These are phyloP conservation scores for Stichodactyla mertensii DNA, from an alignment of 64 coral and sea anemone species.

Conservation along the genomic window DNA sequence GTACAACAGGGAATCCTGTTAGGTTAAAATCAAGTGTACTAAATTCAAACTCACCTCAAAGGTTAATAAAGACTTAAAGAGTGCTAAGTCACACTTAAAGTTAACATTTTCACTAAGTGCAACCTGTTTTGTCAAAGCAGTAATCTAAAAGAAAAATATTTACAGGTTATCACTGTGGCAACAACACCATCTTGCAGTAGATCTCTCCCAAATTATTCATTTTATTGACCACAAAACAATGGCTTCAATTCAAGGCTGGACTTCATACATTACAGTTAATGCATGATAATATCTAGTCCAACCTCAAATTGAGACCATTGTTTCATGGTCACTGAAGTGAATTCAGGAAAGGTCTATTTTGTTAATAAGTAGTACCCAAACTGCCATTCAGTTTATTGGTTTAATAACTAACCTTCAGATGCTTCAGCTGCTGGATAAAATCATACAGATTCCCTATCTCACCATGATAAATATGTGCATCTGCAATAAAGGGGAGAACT, in stretches of 20 bases:
- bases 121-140: constrained; percentile 50
- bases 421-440: constrained; percentile 53
- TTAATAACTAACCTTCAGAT: constrained; percentile 40
- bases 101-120: constrained; percentile 70
- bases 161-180: neutral
- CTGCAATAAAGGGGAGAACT: neutral
- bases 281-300: no score
- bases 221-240: no score
- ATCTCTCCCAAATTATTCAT: no score
- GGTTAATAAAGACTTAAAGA: constrained; percentile 75
- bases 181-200: no score
- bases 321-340: no score
- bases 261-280: no score
- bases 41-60: constrained; percentile 50
- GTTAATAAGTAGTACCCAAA: neutral
- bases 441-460: constrained; percentile 81
- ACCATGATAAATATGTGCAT: constrained; percentile 41
- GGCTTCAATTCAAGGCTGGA: no score
- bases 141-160: constrained; percentile 32
- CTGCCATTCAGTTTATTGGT: neutral
- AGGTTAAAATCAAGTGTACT: neutral
- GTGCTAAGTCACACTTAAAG: constrained; percentile 70
- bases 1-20: neutral
- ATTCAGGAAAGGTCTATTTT: no score
- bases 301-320: no score